These are phyloP conservation scores for Ceratosolen solmsi DNA, from an alignment of 1,140 invertebrate species.

Conservation along the genomic window DNA sequence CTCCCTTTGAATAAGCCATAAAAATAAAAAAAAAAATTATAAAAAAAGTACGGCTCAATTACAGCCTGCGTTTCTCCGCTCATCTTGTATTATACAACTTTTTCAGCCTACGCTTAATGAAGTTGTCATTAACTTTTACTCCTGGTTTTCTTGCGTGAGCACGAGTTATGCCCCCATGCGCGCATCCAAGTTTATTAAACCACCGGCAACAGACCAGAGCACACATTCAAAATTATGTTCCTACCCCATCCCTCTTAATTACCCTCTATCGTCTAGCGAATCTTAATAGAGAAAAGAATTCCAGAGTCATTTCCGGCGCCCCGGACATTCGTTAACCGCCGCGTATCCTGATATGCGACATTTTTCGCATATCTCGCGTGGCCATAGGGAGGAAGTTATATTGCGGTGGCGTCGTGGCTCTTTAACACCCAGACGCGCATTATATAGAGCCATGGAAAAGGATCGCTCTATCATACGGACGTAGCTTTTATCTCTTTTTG, in stretches of 20 bases:
- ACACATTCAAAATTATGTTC: conserved; percentile 37
- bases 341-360: conserved; percentile 23
- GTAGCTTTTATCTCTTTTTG: not conserved
- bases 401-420: conserved; percentile 16
- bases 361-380: conserved; percentile 43
- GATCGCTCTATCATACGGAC: not conserved
- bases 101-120: conserved; percentile 45
- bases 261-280: conserved; percentile 41
- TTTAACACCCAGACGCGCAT: conserved; percentile 35
- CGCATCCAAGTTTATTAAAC: conserved; percentile 49
- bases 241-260: conserved; percentile 30
- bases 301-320: conserved; percentile 40
- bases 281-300: conserved; percentile 48
- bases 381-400: not conserved
- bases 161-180: conserved; percentile 23
- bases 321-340: conserved; percentile 2
- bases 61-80: not conserved
- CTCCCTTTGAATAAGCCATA: conserved; percentile 34
- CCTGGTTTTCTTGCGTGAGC: conserved; percentile 29
- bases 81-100: not conserved
- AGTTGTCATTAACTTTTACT: conserved; percentile 50
- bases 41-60: conserved; percentile 45
- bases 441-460: not conserved
- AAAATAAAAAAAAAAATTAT: conserved; percentile 42
- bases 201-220: not conserved